Evolutionary conservation across 2,113 vertebrate genomes (phyloP).

Genomic region (Empidonax traillii): DNA sequence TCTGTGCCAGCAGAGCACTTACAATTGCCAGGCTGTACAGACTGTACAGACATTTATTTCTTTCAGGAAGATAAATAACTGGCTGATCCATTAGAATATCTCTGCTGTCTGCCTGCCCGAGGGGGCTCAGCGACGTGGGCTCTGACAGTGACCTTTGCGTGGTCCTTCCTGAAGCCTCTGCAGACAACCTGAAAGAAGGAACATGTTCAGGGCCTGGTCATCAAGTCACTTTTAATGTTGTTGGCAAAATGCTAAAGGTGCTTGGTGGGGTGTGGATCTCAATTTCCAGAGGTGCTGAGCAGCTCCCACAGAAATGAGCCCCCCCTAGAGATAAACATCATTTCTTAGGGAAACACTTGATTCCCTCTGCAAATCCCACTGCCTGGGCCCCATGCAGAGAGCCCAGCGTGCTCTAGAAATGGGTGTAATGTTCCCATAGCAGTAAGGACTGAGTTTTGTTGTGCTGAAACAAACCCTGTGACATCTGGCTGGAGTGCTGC

Average conservation of each 20-base stretch:
- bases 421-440: neutral
- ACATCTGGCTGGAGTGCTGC: neutral
- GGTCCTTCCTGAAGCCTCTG: neutral
- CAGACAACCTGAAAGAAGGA: neutral
- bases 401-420: neutral
- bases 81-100: neutral
- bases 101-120: neutral
- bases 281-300: neutral
- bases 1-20: slow-evolving; percentile 34
- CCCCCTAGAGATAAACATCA: neutral
- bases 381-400: neutral
- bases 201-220: neutral
- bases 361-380: neutral
- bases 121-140: neutral
- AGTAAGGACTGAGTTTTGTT: neutral
- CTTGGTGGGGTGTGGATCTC: neutral
- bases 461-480: slow-evolving; percentile 23
- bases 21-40: neutral
- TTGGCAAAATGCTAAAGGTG: neutral
- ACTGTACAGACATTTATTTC: neutral
- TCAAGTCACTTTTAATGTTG: neutral
- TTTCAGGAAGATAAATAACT: slow-evolving; percentile 16
- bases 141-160: neutral
- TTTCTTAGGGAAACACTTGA: neutral
- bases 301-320: neutral